These are phyloP conservation scores for Delia radicum DNA, from an alignment of 1,140 invertebrate genomes.

Conservation along the genomic window DNA sequence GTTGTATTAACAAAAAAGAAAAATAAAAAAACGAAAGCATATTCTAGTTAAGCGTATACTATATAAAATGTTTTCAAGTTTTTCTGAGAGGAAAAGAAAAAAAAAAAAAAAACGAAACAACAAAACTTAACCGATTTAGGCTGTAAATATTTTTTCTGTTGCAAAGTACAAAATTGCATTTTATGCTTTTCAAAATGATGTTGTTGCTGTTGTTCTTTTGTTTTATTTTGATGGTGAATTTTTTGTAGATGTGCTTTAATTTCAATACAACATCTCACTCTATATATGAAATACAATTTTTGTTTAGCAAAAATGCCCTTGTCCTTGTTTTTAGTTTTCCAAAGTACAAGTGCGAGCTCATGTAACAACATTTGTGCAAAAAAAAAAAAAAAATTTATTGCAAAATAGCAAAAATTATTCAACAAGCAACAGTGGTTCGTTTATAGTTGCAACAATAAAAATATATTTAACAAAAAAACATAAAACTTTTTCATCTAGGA, in stretches of 20 bases:
- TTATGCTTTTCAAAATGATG: conserved; percentile 11
- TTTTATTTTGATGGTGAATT: background rate
- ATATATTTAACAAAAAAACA: background rate
- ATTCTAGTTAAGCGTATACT: background rate
- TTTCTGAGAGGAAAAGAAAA: too few species aligned
- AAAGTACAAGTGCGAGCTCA: conserved; percentile 15
- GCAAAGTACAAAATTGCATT: conserved; percentile 16
- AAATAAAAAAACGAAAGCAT: too few species aligned
- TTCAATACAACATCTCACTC: background rate
- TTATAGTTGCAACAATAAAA: background rate
- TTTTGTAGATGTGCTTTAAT: background rate
- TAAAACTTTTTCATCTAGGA: background rate
- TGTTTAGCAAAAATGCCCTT: conserved; percentile 16
- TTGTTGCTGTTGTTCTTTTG: background rate
- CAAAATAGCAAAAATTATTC: background rate
- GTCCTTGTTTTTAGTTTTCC: conserved; percentile 15
- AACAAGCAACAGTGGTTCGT: background rate
- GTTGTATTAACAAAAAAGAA: too few species aligned
- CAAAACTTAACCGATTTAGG: conserved; percentile 17
- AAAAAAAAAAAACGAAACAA: background rate
- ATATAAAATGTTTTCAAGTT: conserved; percentile 1
- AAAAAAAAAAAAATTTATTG: background rate
- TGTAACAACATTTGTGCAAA: background rate
- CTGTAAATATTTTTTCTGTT: conserved; percentile 19
- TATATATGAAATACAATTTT: background rate